Conservation (phyloP, 2,888 invertebrate species). For the Spodoptera exigua region DNA sequence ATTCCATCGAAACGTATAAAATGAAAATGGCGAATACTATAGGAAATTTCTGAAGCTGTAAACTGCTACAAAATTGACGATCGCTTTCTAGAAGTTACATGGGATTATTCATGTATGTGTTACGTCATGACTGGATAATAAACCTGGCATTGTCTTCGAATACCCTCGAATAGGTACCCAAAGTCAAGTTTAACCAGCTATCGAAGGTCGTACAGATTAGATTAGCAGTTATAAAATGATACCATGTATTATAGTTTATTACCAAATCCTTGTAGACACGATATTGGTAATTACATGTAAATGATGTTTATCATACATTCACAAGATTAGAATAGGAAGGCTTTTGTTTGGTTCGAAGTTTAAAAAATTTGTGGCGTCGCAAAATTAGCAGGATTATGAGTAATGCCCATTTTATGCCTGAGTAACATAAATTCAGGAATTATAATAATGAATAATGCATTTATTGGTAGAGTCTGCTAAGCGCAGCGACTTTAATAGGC, state of each 20-base stretch:
- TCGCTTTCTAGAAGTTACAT: background rate
- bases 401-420: too few relatives aligned
- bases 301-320: constrained; percentile 4
- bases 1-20: too few relatives aligned
- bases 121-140: constrained; percentile 26
- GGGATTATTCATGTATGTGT: background rate
- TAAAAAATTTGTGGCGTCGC: background rate
- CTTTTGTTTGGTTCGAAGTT: background rate
- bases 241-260: constrained; percentile 19
- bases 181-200: constrained; percentile 49
- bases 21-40: too few relatives aligned
- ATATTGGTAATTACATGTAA: constrained; percentile 20
- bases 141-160: constrained; percentile 15
- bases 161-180: constrained; percentile 15
- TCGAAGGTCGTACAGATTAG: constrained; percentile 54
- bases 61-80: too few relatives aligned
- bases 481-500: too few relatives aligned
- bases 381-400: background rate
- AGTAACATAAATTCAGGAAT: too few relatives aligned
- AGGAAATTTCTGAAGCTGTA: too few relatives aligned
- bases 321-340: constrained; percentile 15
- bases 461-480: too few relatives aligned
- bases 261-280: constrained; percentile 7
- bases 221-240: constrained; percentile 40
- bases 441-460: too few relatives aligned